phyloP scores from a whole-genome alignment of 2,888 invertebrate genomes.

The Acronicta psi region DNA sequence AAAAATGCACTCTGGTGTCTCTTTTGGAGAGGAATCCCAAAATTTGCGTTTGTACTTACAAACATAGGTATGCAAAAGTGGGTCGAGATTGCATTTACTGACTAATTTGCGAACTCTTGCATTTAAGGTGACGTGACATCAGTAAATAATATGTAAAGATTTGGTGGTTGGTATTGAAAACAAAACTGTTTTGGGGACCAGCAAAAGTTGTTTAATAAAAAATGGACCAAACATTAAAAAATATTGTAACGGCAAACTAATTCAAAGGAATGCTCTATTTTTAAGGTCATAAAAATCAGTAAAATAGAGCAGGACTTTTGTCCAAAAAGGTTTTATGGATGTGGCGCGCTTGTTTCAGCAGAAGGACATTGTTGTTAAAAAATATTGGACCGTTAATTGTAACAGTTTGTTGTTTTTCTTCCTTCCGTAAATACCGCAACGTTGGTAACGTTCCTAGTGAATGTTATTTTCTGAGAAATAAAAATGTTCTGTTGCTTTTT shows the following conservation, averaged over 20 bases:
- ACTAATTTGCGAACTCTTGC: slow-evolving; percentile 6
- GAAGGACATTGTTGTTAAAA: slow-evolving; percentile 54
- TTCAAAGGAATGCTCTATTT: slow-evolving; percentile 69
- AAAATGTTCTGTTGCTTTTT: not conserved
- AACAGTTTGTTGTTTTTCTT: slow-evolving; percentile 65
- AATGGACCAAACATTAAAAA: slow-evolving; percentile 46
- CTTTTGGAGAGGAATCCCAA: slow-evolving; percentile 32
- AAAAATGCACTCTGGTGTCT: slow-evolving; percentile 10
- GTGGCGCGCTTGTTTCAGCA: slow-evolving; percentile 47
- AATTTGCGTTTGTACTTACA: slow-evolving; percentile 31
- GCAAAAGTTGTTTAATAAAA: slow-evolving; percentile 42
- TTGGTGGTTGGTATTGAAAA: slow-evolving; percentile 34
- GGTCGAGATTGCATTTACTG: slow-evolving; percentile 24
- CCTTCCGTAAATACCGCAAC: slow-evolving; percentile 48
- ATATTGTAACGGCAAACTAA: slow-evolving; percentile 46
- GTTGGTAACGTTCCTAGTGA: slow-evolving; percentile 10
- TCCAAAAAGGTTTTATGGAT: slow-evolving; percentile 58
- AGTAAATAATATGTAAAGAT: slow-evolving; percentile 30
- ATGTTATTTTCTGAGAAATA: slow-evolving; percentile 41
- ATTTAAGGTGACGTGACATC: slow-evolving; percentile 7
- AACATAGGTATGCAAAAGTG: slow-evolving; percentile 20
- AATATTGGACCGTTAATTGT: slow-evolving; percentile 76
- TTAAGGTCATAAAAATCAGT: slow-evolving; percentile 70
- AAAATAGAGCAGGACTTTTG: slow-evolving; percentile 78
- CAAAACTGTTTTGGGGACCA: slow-evolving; percentile 41